Percentiles rank a stretch among this genome's conserved stretches.
Conservation (phyloP, 2,888 invertebrate species). For the Halictus quadricinctus region DNA sequence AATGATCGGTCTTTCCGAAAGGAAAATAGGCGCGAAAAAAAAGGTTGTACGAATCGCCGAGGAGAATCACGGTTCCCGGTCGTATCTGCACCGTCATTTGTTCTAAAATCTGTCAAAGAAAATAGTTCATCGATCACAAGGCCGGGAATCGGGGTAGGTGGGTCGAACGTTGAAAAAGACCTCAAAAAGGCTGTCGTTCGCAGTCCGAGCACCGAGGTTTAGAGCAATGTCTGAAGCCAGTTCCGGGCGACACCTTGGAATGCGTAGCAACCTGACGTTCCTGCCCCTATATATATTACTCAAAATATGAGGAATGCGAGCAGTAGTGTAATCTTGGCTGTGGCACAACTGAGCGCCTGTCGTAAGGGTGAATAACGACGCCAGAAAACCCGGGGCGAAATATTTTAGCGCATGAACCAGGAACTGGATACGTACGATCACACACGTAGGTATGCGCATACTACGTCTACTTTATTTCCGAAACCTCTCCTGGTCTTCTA, state of each 20-base stretch:
- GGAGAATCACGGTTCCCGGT: not conserved
- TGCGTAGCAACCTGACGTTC: not conserved
- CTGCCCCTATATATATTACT: constrained; percentile 14
- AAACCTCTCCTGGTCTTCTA: not conserved
- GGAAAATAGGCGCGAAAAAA: not conserved
- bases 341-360: not conserved
- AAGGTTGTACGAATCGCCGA: not conserved
- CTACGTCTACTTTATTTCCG: not conserved
- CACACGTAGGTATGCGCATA: too few species aligned
- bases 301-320: constrained; percentile 14
- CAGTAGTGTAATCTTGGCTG: not conserved
- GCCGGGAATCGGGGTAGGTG: constrained; percentile 5
- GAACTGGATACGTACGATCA: not conserved
- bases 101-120: not conserved
- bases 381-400: not conserved
- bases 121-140: constrained; percentile 24
- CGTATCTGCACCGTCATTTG: not conserved
- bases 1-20: too few species aligned
- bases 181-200: constrained; percentile 4
- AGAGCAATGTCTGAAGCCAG: constrained; percentile 5
- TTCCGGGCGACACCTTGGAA: constrained; percentile 10
- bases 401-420: not conserved
- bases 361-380: constrained; percentile 5
- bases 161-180: not conserved
- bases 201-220: constrained; percentile 10